A percentile compares a stretch with the other conserved stretches of the same genome.
These are phyloP conservation scores for Orchesella flavescens DNA, from an alignment of 2,888 invertebrate genomes.

Conservation along the genomic window DNA sequence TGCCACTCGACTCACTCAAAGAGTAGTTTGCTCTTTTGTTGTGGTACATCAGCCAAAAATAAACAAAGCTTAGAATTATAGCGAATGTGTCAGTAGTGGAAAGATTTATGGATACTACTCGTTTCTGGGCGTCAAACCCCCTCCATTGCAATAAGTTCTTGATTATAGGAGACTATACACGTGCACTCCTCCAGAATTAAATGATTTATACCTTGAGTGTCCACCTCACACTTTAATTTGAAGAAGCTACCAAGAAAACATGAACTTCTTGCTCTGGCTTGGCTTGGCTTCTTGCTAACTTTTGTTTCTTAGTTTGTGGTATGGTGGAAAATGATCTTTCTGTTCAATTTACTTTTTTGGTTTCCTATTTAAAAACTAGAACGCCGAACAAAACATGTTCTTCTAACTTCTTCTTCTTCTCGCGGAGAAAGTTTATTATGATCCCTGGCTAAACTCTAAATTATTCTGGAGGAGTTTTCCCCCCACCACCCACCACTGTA, in stretches of 20 bases:
- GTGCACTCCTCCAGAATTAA: not conserved
- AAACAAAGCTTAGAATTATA: constrained; percentile 9
- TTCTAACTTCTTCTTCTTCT: not conserved
- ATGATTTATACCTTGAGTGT: constrained; percentile 39
- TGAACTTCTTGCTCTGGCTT: not conserved
- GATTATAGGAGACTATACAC: not conserved
- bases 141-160: not conserved
- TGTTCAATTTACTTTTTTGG: no score
- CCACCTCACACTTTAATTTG: constrained; percentile 40
- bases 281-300: not conserved
- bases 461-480: not conserved
- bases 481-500: not conserved
- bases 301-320: not conserved
- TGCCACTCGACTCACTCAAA: no score
- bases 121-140: not conserved
- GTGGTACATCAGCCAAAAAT: constrained; percentile 30
- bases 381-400: not conserved
- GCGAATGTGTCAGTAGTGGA: not conserved
- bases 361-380: no score
- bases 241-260: not conserved
- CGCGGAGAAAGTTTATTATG: not conserved
- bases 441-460: not conserved
- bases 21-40: no score
- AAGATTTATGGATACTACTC: constrained; percentile 31
- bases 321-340: not conserved